phyloP scores from a whole-genome alignment of 37 sponge, comb jelly and placozoan species.

The Halisarca cf. caerulea region DNA sequence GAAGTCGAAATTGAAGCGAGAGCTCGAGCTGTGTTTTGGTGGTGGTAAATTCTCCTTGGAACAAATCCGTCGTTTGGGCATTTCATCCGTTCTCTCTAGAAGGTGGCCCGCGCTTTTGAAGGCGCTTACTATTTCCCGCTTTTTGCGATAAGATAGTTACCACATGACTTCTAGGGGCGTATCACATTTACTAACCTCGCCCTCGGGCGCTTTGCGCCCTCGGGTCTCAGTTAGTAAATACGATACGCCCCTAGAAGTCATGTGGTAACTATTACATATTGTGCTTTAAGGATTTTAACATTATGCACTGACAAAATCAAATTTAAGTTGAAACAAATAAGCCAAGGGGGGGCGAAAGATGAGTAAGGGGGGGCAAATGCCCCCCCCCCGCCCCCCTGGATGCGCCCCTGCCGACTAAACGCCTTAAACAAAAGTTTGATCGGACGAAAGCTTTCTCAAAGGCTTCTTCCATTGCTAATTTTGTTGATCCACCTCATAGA shows the following conservation, averaged over 20 bases:
- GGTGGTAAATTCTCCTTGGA: conserved; percentile 1
- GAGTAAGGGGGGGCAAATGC: too few relatives aligned
- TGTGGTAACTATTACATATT: conserved; percentile 11
- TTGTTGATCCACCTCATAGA: too few relatives aligned
- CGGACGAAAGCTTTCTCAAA: too few relatives aligned
- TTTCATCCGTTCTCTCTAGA: background rate
- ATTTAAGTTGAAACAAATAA: too few relatives aligned
- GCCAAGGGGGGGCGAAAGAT: too few relatives aligned
- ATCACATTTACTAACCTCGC: background rate
- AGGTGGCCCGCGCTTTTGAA: background rate
- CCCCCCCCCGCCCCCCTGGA: too few relatives aligned
- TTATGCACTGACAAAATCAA: too few relatives aligned
- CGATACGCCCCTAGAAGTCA: background rate
- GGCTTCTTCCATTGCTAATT: too few relatives aligned
- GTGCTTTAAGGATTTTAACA: too few relatives aligned
- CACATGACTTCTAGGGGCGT: background rate
- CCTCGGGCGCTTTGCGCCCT: too few relatives aligned
- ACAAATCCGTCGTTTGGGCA: background rate
- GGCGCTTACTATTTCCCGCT: background rate
- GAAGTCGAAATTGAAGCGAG: background rate
- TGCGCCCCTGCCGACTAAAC: too few relatives aligned
- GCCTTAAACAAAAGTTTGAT: too few relatives aligned
- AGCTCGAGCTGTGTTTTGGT: background rate
- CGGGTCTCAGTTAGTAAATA: background rate
- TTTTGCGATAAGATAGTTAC: conserved; percentile 14